Percentiles rank a stretch among this genome's conserved stretches.
Evolutionary conservation across 2,888 invertebrate genomes (phyloP).

Genomic region (Polydrusus tereticollis): DNA sequence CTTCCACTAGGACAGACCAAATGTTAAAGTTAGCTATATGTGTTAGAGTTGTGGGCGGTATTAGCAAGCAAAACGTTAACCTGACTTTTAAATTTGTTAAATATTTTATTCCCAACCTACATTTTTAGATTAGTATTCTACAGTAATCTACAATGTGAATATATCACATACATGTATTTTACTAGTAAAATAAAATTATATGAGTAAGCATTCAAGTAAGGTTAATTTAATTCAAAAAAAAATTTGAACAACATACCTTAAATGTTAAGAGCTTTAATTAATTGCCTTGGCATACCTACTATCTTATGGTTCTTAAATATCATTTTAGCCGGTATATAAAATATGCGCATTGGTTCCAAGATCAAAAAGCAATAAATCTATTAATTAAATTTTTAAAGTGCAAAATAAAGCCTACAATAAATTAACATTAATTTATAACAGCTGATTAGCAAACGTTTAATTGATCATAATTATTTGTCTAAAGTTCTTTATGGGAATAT

Average conservation of each 20-base stretch:
- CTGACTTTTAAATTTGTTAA: too few species aligned
- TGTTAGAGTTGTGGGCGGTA: too few species aligned
- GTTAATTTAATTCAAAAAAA: background rate
- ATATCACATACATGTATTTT: too few species aligned
- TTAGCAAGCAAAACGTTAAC: too few species aligned
- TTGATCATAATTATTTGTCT: constrained; percentile 40
- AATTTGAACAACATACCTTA: background rate
- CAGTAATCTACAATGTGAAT: too few species aligned
- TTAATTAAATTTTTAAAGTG: constrained; percentile 10
- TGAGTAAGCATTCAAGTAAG: background rate
- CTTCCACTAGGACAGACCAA: too few species aligned
- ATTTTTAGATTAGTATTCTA: too few species aligned
- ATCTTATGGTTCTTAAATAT: background rate
- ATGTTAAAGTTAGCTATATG: too few species aligned
- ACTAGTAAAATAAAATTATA: too few species aligned
- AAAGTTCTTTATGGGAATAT: constrained; percentile 35
- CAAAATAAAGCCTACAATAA: constrained; percentile 24
- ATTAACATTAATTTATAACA: constrained; percentile 34
- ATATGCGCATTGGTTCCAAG: background rate
- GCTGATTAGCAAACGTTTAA: constrained; percentile 36
- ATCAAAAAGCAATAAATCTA: constrained; percentile 15
- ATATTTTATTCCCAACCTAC: too few species aligned
- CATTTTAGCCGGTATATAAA: background rate
- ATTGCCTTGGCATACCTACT: background rate
- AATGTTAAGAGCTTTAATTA: background rate